Percentiles rank a stretch among this genome's conserved stretches.
These are phyloP conservation scores for Smittia aterrima DNA, from an alignment of 2,888 invertebrate genomes.

Conservation along the genomic window DNA sequence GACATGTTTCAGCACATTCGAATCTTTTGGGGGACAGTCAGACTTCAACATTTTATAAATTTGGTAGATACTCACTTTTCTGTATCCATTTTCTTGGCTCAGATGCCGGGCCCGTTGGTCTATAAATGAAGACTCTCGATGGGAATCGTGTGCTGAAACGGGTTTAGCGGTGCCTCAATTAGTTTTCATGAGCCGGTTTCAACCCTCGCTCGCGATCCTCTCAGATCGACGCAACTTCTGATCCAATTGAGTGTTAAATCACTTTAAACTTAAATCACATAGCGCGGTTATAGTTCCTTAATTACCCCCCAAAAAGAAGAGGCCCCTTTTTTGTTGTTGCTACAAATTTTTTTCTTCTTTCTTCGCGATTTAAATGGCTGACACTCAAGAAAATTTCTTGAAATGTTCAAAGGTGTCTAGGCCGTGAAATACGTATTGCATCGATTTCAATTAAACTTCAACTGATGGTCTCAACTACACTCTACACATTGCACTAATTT, in stretches of 20 bases:
- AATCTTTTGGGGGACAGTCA: conserved; percentile 34
- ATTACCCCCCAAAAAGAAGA: conserved; percentile 38
- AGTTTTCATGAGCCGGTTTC: neutral
- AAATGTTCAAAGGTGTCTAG: neutral
- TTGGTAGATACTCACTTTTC: conserved; percentile 31
- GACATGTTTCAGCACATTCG: conserved; percentile 24
- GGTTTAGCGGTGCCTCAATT: neutral
- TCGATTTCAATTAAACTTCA: conserved; percentile 23
- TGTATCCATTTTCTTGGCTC: conserved; percentile 34
- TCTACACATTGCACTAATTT: conserved; percentile 13
- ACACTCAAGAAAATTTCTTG: neutral
- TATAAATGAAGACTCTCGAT: conserved; percentile 1
- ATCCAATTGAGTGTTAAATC: conserved; percentile 25
- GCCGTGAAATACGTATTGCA: neutral
- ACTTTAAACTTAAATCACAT: neutral
- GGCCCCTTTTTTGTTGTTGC: conserved; percentile 32
- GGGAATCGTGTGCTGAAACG: conserved; percentile 7
- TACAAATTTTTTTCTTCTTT: conserved; percentile 35
- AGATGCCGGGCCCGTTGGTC: conserved; percentile 19
- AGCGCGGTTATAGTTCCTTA: conserved; percentile 33
- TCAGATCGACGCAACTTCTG: conserved; percentile 1
- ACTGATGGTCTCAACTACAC: neutral
- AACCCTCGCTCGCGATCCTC: neutral
- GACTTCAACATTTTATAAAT: neutral
- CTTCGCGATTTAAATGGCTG: conserved; percentile 40